Evolutionary conservation across 2,888 invertebrate species (phyloP), one percentile per base, ranked within the genome.

Genomic region (Spicauda simplicius): DNA sequence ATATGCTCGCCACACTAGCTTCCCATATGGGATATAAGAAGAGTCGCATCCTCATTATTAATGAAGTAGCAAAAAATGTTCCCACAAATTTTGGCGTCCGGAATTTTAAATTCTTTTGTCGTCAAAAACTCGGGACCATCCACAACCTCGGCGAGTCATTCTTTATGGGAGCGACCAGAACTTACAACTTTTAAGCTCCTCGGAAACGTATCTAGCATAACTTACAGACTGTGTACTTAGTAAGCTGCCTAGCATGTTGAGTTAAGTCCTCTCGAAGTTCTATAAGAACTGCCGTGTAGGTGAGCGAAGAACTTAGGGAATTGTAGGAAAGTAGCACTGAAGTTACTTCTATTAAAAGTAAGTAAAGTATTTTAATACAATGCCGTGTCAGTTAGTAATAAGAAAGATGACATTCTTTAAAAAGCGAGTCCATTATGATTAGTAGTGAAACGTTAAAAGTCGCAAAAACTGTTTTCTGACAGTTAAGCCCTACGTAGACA

Each of bases 191-290:
- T 72, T 74, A 74, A 75, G 74, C 74, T 72, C 70, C 68, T 66
- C 74, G 48, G 41, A 25, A 30, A 58, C 59, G 74, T 73, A 72
- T 72, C 72, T 71, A 71, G 71, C 73, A 75, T 76, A 75, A 75
- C 73, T 75, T 76, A 54, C 59, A 69, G 68, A 69, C 69, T 73
- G 69, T 73, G 60, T 71, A 71, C 72, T 73, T 71, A 70, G 70
- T 72, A 70, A 72, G 53, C 41, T 41, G 19, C 53, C 37, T 65
- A 59, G 59, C 54, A 55, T 20, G 19, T n/a, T 41, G 20, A 41
- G 57, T 45, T 14, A 58, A 58, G 57, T 58, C 57, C 7, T 20
- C 45, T 6, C 45, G 10, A 57, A 45, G 19, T 45, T 45, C n/a
- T 41, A 18, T 58, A 45, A 16, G 4, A n/a, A 14, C 37, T 54